Conservation (phyloP, 2,797 vertebrate genomes). For the Cuculus canorus region DNA sequence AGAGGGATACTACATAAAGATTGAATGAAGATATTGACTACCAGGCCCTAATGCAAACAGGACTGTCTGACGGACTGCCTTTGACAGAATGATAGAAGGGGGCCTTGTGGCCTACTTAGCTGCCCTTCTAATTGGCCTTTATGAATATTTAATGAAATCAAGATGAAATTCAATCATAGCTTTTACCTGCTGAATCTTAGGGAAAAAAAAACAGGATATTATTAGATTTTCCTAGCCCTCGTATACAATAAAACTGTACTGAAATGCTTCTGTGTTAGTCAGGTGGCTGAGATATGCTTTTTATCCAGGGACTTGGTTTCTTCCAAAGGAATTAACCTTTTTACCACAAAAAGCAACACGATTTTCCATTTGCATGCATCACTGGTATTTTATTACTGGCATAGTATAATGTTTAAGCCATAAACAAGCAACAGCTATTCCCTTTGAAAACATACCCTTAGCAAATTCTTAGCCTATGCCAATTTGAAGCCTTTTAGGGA, state of each 20-base stretch:
- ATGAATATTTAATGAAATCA: slow-evolving; percentile 97
- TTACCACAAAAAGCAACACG: slow-evolving; percentile 56
- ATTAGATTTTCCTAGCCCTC: slow-evolving; percentile 80
- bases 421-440: slow-evolving; percentile 64
- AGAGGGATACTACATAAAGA: slow-evolving; percentile 75
- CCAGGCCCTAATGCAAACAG: slow-evolving; percentile 78
- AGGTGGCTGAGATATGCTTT: slow-evolving; percentile 76
- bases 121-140: slow-evolving; percentile 94
- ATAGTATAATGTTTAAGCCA: slow-evolving; percentile 61
- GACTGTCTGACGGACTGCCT: slow-evolving; percentile 78
- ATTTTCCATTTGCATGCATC: slow-evolving; percentile 66
- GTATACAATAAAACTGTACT: slow-evolving; percentile 62
- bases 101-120: slow-evolving; percentile 84
- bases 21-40: slow-evolving; percentile 80
- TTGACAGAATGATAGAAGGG: slow-evolving; percentile 86
- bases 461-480: slow-evolving; percentile 55
- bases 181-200: slow-evolving; percentile 88
- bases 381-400: slow-evolving; percentile 65
- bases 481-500: slow-evolving; percentile 64
- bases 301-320: slow-evolving; percentile 71
- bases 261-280: slow-evolving; percentile 68
- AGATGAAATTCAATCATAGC: slow-evolving; percentile 91
- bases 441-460: slow-evolving; percentile 62
- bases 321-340: slow-evolving; percentile 86
- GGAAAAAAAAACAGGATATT: slow-evolving; percentile 72